These are phyloP conservation scores for Diplodus puntazzo DNA, from an alignment of 2,797 vertebrate species.

Conservation along the genomic window DNA sequence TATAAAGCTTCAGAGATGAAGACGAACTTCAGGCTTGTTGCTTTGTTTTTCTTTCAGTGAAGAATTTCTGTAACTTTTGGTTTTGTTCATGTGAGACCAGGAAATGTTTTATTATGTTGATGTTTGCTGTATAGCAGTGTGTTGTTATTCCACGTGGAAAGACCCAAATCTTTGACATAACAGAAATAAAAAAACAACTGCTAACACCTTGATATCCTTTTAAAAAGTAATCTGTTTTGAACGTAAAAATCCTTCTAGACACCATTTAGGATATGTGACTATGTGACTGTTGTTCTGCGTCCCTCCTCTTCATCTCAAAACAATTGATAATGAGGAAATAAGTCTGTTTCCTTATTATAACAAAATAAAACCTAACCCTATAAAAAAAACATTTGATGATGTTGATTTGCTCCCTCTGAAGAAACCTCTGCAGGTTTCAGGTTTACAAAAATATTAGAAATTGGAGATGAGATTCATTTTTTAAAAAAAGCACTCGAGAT, in stretches of 20 bases:
- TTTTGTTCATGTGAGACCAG: not conserved
- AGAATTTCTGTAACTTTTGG: not conserved
- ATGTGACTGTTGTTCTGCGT: no score
- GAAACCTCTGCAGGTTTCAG: not conserved
- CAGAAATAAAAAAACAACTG: not conserved
- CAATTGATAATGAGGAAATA: not conserved
- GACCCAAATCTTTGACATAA: not conserved
- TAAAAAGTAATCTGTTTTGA: no score
- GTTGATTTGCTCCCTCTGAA: not conserved
- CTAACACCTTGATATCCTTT: no score
- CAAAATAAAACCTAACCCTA: no score
- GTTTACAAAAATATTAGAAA: not conserved
- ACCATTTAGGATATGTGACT: no score
- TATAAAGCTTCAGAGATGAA: not conserved
- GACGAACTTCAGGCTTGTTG: not conserved
- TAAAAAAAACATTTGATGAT: not conserved
- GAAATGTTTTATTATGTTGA: not conserved
- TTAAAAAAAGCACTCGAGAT: not conserved
- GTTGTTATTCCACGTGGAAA: not conserved
- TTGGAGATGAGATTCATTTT: not conserved
- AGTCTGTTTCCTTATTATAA: not conserved
- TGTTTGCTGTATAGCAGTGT: not conserved
- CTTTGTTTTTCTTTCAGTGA: not conserved
- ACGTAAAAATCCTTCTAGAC: no score
- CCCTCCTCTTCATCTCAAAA: not conserved